Percentiles rank a stretch among this genome's conserved stretches.
These are phyloP conservation scores for Colistium nudipinnis DNA, from an alignment of 2,113 vertebrate genomes.

Conservation along the genomic window DNA sequence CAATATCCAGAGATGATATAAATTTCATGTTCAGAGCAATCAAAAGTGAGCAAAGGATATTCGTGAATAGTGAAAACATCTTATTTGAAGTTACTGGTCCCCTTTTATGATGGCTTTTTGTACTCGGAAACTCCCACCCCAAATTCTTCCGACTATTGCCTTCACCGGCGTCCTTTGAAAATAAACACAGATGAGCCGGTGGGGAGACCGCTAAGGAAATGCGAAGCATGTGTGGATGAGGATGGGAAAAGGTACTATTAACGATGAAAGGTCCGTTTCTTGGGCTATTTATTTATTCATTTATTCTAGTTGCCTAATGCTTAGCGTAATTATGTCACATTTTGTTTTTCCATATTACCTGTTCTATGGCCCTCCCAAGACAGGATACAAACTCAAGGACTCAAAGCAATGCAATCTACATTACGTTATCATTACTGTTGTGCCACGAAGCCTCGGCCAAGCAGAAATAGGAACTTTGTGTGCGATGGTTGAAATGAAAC, in stretches of 20 bases:
- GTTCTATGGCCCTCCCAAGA: not conserved
- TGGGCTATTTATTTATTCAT: not conserved
- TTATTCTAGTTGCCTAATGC: not conserved
- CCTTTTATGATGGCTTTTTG: not conserved
- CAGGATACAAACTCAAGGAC: not conserved
- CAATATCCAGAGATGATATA: conserved; percentile 40
- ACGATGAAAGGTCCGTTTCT: no score
- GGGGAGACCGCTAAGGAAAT: not conserved
- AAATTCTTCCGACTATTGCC: not conserved
- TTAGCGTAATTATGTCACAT: not conserved
- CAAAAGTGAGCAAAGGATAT: conserved; percentile 14
- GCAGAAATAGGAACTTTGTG: not conserved
- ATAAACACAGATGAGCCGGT: not conserved
- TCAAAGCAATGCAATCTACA: not conserved
- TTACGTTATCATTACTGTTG: not conserved
- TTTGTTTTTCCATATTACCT: not conserved
- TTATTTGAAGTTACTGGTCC: not conserved
- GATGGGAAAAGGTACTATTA: not conserved
- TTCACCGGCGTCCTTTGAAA: not conserved
- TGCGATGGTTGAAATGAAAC: not conserved
- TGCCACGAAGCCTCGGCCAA: not conserved
- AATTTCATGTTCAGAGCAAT: conserved; percentile 7
- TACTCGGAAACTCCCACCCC: not conserved
- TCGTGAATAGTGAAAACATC: no score
- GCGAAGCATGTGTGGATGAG: not conserved